Conservation (phyloP, 1,140 invertebrate species). For the Diorhabda elongata region DNA sequence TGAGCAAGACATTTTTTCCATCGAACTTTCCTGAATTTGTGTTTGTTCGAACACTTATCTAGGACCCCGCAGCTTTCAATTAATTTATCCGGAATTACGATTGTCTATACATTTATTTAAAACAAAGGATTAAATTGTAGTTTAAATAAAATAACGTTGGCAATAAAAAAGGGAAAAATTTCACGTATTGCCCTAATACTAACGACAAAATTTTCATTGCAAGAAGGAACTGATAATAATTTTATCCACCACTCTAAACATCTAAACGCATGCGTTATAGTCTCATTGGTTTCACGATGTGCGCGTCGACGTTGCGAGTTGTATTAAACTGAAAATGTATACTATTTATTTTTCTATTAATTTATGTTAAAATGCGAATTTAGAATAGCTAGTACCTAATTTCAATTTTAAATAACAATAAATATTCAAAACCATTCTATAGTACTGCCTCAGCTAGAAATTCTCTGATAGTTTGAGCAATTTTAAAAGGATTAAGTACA, state of each 20-base stretch:
- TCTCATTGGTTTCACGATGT: conserved; percentile 4
- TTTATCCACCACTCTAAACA: conserved; percentile 4
- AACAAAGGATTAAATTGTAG: not conserved
- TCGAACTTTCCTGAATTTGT: conserved; percentile 6
- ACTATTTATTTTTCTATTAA: too few relatives aligned
- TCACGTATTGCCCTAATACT: not conserved
- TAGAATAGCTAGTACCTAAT: too few relatives aligned
- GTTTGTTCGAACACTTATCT: not conserved
- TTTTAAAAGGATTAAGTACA: too few relatives aligned
- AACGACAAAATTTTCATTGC: conserved; percentile 23
- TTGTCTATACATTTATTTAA: not conserved
- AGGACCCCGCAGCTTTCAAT: conserved; percentile 1
- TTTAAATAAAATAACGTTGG: too few relatives aligned
- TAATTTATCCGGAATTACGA: not conserved
- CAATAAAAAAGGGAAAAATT: not conserved
- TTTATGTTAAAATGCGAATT: too few relatives aligned
- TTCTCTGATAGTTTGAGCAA: too few relatives aligned
- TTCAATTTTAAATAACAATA: too few relatives aligned
- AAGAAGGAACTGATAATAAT: conserved; percentile 16
- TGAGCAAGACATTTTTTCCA: conserved; percentile 8
- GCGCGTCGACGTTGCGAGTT: conserved; percentile 1
- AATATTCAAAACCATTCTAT: too few relatives aligned
- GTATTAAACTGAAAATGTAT: too few relatives aligned
- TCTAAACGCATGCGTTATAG: conserved; percentile 9
- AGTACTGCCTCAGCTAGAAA: too few relatives aligned